A percentile compares a stretch with the other conserved stretches of the same genome.
Evolutionary conservation across 2,888 invertebrate species (phyloP).

Genomic region (Synergus itoensis): DNA sequence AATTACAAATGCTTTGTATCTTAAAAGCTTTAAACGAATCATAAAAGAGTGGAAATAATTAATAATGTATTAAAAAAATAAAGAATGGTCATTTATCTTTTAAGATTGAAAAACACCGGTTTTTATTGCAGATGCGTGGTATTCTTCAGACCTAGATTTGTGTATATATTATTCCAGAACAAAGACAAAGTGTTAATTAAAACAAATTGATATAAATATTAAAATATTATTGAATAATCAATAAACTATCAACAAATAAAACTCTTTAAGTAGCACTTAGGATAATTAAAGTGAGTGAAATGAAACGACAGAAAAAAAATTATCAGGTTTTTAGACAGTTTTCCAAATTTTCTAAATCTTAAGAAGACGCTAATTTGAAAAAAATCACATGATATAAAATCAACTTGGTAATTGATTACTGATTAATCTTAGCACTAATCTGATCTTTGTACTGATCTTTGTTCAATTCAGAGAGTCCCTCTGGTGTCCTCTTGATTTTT

Average conservation of each 20-base stretch:
- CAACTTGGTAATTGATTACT: background rate
- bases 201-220: too few species aligned
- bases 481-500: background rate
- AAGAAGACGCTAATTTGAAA: background rate
- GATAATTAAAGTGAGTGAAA: background rate
- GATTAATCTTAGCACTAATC: background rate
- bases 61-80: background rate
- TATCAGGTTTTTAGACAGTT: background rate
- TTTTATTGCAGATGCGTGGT: background rate
- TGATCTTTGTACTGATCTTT: constrained; percentile 27
- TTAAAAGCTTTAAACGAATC: background rate
- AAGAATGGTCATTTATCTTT: background rate
- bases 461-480: background rate
- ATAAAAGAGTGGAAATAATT: background rate
- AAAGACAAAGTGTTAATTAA: too few species aligned
- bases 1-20: too few species aligned
- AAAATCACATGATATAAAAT: background rate
- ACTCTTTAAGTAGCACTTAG: too few species aligned
- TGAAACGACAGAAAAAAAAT: background rate
- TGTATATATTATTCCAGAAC: background rate
- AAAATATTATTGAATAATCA: too few species aligned
- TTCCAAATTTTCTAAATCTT: background rate
- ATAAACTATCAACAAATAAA: too few species aligned
- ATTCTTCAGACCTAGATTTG: background rate
- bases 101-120: background rate